phyloP scores from a whole-genome alignment of 1,140 invertebrate genomes.

The Proctacanthus coquilletti region DNA sequence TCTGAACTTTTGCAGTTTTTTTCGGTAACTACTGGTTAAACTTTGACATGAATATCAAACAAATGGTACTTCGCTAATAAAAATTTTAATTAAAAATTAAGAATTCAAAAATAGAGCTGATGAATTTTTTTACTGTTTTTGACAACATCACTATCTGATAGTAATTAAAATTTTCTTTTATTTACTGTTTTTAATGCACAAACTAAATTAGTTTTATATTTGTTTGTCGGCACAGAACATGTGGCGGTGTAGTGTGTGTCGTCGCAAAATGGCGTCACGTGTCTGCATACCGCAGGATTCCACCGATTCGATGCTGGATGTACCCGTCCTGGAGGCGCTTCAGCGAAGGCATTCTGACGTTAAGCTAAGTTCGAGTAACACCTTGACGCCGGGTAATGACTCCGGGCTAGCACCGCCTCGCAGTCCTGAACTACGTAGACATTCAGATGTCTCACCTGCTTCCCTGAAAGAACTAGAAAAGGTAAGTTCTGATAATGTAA shows the following conservation, averaged over 20 bases:
- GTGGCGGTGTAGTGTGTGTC: slow-evolving; percentile 66
- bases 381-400: slow-evolving; percentile 30
- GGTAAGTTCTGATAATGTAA: slow-evolving; percentile 34
- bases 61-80: too few relatives aligned
- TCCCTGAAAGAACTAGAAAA: slow-evolving; percentile 71
- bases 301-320: slow-evolving; percentile 60
- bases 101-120: too few relatives aligned
- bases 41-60: too few relatives aligned
- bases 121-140: too few relatives aligned
- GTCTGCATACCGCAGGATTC: slow-evolving; percentile 54
- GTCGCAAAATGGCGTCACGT: slow-evolving; percentile 58
- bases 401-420: slow-evolving; percentile 51
- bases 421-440: slow-evolving; percentile 57
- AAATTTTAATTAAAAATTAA: too few relatives aligned
- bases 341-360: slow-evolving; percentile 65
- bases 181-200: too few relatives aligned
- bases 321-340: slow-evolving; percentile 56
- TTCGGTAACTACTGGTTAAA: too few relatives aligned
- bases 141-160: too few relatives aligned
- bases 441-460: slow-evolving; percentile 69
- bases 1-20: too few relatives aligned
- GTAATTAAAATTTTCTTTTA: too few relatives aligned
- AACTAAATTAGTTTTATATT: too few relatives aligned
- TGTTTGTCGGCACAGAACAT: too few relatives aligned
- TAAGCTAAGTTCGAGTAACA: slow-evolving; percentile 41